Evolutionary conservation across 1,140 invertebrate species (phyloP), one percentile per base, ranked within the genome.

Genomic region (Psix sp.): DNA sequence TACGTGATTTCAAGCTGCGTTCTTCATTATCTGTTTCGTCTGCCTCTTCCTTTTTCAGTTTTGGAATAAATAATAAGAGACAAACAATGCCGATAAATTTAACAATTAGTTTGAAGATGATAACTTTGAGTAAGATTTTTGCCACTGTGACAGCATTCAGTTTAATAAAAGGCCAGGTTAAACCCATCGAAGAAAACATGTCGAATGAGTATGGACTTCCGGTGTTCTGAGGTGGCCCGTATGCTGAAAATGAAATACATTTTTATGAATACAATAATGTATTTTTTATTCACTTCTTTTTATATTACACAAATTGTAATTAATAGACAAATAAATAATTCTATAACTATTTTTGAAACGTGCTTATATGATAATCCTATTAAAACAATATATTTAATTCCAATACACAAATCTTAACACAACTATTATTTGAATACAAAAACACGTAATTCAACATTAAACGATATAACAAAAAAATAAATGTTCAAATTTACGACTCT

Each of bases 31-130:
- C 78, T 0, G 77, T 71, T 3, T 78, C 72, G 7, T 71, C n/a
- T 57, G 4, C 68, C 31, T 5, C 63, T 54, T 0, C 70, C 45
- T 21, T 79, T 83, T 3, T 78, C 9, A 94, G 83, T 77, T 92
- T 92, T 0, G 93, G 93, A 45, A 94, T 90, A 60, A 94, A 92
- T 5, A 94, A 79, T 48, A 94, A 78, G 63, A 94, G 85, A 78
- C 91, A 94, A 46, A 94, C 89, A 0, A 93, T 82, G 0, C 91
- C 92, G 24, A 94, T 90, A 78, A 93, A 93, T 77, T 93, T 93
- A 11, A 94, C 91, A 40, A 93, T 91, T 82, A 94, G 91, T 80
- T 94, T 93, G 74, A 94, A 93, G 62, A 94, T 91, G 1, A 93
- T 84, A 5, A 94, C 76, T 79, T 94, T 93, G 6, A 94, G 79